Base-by-base conservation (phyloP, 2,888 invertebrate species). In the Podotricha telesiphe region DNA sequence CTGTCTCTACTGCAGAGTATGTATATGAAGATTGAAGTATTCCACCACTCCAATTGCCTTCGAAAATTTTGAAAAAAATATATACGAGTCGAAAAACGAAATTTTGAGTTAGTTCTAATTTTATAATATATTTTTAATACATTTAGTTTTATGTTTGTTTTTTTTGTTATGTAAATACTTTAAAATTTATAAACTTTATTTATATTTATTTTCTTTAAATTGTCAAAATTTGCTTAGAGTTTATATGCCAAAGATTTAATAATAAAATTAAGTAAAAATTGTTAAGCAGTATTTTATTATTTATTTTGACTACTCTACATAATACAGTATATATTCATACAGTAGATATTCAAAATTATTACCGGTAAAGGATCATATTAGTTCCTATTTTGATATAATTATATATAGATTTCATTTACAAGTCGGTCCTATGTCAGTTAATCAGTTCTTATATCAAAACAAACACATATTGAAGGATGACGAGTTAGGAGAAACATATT, bases 221-320 rank as follows among this genome's bases (percentile, higher is more conserved):
- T 59, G 40, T 48, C 40, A 56, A 37, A 51, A 48, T 51, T 42
- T 55, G 63, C 53, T 70, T 64, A 67, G 47, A 50, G 34, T 69
- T 63, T 68, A 66, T 66, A 66, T 72, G 61, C 72, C 72, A 72
- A 72, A 72, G 72, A 72, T 70, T 66, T 70, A 59, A 66, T 37
- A 72, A 70, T 66, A 64, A 70, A 68, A 66, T 34, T 10, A 17
- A 5, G 10, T 19, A 51, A 55, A 37, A 62, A 56, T 20, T 22
- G 0, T 47, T 7, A 19, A 40, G 4, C 7, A 15, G 15, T n/a
- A 22, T 63, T 59, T 67, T 50, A 42, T 63, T 63, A 13, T 37
- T 37, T 37, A 37, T 10, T n/a, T n/a, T n/a, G n/a, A n/a, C n/a
- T n/a, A n/a, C n/a, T n/a, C n/a, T n/a, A n/a, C n/a, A n/a, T n/a